Percentiles rank a stretch among this genome's conserved stretches.
Evolutionary conservation across 2,113 vertebrate species (phyloP).

Genomic region (Corythoichthys intestinalis): DNA sequence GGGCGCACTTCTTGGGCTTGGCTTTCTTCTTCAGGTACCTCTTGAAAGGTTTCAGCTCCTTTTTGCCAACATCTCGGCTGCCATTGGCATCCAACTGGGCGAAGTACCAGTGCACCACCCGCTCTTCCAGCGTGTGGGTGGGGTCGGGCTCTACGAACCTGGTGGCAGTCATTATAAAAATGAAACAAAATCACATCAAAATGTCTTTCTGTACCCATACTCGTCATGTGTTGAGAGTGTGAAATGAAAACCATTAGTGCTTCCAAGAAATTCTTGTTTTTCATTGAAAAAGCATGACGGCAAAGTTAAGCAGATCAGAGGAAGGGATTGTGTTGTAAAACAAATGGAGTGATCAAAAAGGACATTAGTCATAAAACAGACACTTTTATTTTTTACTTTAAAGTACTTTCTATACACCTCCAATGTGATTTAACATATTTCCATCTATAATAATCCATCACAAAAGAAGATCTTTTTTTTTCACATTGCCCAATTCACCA

Average conservation of each 20-base stretch:
- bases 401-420: no score
- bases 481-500: no score
- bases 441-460: no score
- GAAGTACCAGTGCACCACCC: constrained; percentile 98
- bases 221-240: neutral
- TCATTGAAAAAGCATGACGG: neutral
- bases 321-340: neutral
- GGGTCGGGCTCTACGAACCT: constrained; percentile 97
- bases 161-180: neutral
- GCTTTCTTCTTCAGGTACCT: constrained; percentile 97
- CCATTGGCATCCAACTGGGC: constrained; percentile 92
- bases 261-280: neutral
- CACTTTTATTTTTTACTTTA: no score
- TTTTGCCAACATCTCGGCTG: constrained; percentile 91
- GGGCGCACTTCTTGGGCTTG: constrained; percentile 94
- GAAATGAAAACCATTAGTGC: neutral
- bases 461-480: no score
- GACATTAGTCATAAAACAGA: neutral
- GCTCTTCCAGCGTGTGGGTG: constrained; percentile 92
- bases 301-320: neutral
- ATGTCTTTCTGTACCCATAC: constrained; percentile 8
- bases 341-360: neutral
- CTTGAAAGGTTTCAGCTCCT: constrained; percentile 95
- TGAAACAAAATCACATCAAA: constrained; percentile 5
- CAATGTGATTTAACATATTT: no score